A percentile compares a stretch with the other conserved stretches of the same genome.
phyloP scores from a whole-genome alignment of 2,797 vertebrate genomes.

The Phylloscopus collybita region DNA sequence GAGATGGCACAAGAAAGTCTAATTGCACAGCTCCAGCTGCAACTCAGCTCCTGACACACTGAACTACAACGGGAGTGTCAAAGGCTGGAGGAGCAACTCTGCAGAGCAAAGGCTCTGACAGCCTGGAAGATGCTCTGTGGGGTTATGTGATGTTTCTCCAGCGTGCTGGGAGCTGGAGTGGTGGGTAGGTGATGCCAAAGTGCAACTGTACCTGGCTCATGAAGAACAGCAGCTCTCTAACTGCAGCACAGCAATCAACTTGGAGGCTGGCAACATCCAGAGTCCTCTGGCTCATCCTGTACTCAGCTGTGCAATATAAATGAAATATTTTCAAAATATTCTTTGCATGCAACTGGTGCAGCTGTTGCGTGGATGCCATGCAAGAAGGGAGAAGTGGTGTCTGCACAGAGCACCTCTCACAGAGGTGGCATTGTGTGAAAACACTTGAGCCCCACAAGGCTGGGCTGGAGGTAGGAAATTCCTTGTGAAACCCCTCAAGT shows the following conservation, averaged over 20 bases:
- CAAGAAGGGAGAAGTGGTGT: not conserved
- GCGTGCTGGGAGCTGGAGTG: not conserved
- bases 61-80: conserved; percentile 14
- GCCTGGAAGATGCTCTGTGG: not conserved
- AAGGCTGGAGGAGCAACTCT: not conserved
- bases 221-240: not conserved
- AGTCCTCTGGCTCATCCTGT: not conserved
- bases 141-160: not conserved
- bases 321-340: not conserved
- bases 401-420: not conserved
- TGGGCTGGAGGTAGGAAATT: not conserved
- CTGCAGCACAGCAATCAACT: not conserved
- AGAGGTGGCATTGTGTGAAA: not conserved
- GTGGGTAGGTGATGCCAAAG: not conserved
- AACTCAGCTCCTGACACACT: conserved; percentile 47
- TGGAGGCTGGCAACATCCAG: not conserved
- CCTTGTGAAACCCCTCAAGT: not conserved
- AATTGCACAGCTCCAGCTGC: conserved; percentile 42
- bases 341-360: not conserved
- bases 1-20: conserved; percentile 6
- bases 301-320: not conserved
- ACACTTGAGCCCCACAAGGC: not conserved
- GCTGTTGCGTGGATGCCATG: not conserved
- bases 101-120: not conserved
- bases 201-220: not conserved